Evolutionary conservation across 2,113 vertebrate species (phyloP), one percentile per base, ranked within the genome.

Genomic region (Zootoca vivipara): DNA sequence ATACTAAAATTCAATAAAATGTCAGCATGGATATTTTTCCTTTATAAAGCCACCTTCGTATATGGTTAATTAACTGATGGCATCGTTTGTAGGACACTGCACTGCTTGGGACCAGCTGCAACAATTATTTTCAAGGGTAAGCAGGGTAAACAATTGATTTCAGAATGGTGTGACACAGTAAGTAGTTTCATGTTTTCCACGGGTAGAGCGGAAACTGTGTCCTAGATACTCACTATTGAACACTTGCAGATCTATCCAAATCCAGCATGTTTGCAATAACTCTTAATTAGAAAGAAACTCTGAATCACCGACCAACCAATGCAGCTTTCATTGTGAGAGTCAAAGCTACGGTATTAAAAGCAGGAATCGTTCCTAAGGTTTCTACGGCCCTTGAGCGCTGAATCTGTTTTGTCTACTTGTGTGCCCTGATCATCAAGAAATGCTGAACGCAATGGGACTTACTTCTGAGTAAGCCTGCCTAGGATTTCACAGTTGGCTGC

Each of bases 281-380:
- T 91, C n/a, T 87, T 28, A 35, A 0, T 9, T 72, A 90, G 88
- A 94, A 91, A 79, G 26, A 58, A 33, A 24, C 28, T 56, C 84
- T 82, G 40, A 89, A 3, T 3, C 20, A 52, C 13, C 90, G 89
- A 85, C 0, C 67, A 0, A 89, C n/a, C 2, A 1, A 83, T 7
- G 64, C 24, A 91, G 78, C 38, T 77, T 40, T 86, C 7, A 89
- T 16, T 0, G 84, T 56, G 82, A 86, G 33, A 28, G 78, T 69
- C 67, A 78, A 15, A 72, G 2, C 0, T 85, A 33, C 46, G 85
- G 2, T 26, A 86, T 9, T 65, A 62, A 74, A 75, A 74, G 24
- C 24, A 58, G 30, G 42, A 7, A 56, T 35, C 28, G 13, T 35
- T 69, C 22, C 24, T 40, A 18, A 79, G 24, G 7, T 38, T 28